Base-by-base conservation (phyloP, 2,888 invertebrate species). In the Nipponacmea schrenckii region DNA sequence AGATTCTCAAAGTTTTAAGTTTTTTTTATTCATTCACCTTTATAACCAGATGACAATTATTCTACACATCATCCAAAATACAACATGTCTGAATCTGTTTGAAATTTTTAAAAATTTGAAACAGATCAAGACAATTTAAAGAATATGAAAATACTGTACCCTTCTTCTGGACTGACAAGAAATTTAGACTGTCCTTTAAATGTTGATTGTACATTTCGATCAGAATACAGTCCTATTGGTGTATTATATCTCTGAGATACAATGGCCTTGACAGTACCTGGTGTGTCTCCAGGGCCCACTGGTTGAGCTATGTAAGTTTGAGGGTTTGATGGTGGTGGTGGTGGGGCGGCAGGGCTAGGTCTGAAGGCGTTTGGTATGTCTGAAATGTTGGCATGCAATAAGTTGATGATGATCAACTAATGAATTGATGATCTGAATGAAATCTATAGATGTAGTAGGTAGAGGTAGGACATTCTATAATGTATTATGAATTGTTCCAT, bases 161-260 rank as follows among this genome's bases (percentile, higher is more conserved):
- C 69, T 17, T 70, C 71, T 48, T 73, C 73, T 20, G 74, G 73
- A 46, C 70, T 66, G 20, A 78, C 68, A 62, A 77, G 69, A 70
- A 76, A 75, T 68, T 77, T 78, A 67, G 77, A 71, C 67, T 80
- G 80, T 26, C 76, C 78, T 66, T 78, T 68, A 50, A 79, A 74
- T 67, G 74, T 74, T 7, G 70, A 68, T 67, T 69, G 65, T 27
- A 97, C 96, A 81, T 94, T 96, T 90, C 95, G 94, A 89, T 96
- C 96, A 88, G 96, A 96, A 91, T 97, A 98, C 88, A 98, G 93
- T 83, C 94, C 94, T 80, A 96, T 93, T 62, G 98, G 97, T 75
- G 95, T 94, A 91, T 98, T 98, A 92, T 96, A 98, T 90, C 97
- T 96, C 90, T 96, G 95, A 91, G 96, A 77, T 46, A 80, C 73